Percentiles rank a stretch among this genome's conserved stretches.
phyloP scores from a whole-genome alignment of 2,888 invertebrate species.

The Baronia brevicornis region DNA sequence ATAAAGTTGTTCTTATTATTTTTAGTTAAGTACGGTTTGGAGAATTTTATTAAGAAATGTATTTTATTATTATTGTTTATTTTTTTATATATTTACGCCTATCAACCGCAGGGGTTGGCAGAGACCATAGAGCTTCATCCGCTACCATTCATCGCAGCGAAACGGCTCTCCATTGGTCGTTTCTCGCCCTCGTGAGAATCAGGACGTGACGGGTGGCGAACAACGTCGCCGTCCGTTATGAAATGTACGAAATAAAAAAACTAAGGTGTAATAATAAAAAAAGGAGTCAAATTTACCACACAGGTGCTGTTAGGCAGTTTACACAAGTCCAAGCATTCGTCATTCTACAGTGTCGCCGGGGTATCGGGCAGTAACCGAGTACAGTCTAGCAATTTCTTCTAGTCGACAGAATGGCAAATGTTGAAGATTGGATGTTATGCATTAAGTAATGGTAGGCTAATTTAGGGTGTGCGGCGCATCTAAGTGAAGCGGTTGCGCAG shows the following conservation, averaged over 20 bases:
- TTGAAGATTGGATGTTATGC: slow-evolving; percentile 46
- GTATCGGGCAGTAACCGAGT: slow-evolving; percentile 28
- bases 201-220: too few relatives aligned
- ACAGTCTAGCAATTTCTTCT: slow-evolving; percentile 62
- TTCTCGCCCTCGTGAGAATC: too few relatives aligned
- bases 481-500: slow-evolving; percentile 36
- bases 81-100: too few relatives aligned
- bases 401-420: slow-evolving; percentile 68
- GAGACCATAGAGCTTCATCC: too few relatives aligned
- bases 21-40: too few relatives aligned
- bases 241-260: not conserved
- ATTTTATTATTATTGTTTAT: too few relatives aligned
- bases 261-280: slow-evolving; percentile 24
- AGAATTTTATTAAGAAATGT: too few relatives aligned
- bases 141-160: too few relatives aligned
- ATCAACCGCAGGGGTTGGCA: too few relatives aligned
- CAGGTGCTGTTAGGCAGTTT: slow-evolving; percentile 43
- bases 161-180: too few relatives aligned
- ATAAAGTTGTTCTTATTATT: too few relatives aligned
- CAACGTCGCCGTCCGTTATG: too few relatives aligned
- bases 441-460: slow-evolving; percentile 35
- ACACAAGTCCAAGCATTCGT: slow-evolving; percentile 60
- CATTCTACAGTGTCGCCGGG: slow-evolving; percentile 49
- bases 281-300: slow-evolving; percentile 53
- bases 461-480: slow-evolving; percentile 41